These are phyloP conservation scores for Drosophila bifasciata DNA, from an alignment of 1,140 invertebrate genomes.

Conservation along the genomic window DNA sequence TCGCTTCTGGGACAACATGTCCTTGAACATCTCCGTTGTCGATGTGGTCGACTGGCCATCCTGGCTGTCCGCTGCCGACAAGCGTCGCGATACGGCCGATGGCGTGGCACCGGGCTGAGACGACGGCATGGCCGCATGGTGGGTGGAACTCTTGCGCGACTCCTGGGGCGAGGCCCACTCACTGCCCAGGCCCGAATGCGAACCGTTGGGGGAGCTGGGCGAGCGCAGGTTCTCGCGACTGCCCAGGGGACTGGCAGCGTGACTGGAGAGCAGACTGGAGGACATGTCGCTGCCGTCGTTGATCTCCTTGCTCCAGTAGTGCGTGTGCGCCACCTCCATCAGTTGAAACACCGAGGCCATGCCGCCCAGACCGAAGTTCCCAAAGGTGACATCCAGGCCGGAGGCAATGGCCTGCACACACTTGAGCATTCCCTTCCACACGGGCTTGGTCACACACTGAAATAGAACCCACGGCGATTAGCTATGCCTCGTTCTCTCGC, in stretches of 20 bases:
- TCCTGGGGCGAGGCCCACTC: conserved; percentile 82
- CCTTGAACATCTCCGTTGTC: conserved; percentile 93
- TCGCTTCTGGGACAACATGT: conserved; percentile 94
- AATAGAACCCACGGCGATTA: conserved; percentile 1
- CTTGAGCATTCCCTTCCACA: conserved; percentile 99
- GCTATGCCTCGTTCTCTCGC: too few relatives aligned
- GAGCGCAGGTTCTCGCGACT: conserved; percentile 91
- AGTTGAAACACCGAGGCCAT: conserved; percentile 98
- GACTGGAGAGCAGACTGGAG: conserved; percentile 77
- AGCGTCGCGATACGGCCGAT: conserved; percentile 39
- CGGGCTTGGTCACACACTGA: conserved; percentile 93
- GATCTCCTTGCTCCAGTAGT: conserved; percentile 97
- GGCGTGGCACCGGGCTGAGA: background rate
- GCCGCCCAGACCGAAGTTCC: conserved; percentile 97
- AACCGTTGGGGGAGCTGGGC: conserved; percentile 78
- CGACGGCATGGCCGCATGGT: conserved; percentile 37
- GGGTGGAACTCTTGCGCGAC: conserved; percentile 83
- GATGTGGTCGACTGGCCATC: conserved; percentile 91
- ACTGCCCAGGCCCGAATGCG: conserved; percentile 74
- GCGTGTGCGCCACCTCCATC: conserved; percentile 98
- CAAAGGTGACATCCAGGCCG: conserved; percentile 96
- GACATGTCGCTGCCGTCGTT: conserved; percentile 86
- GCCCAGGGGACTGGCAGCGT: conserved; percentile 89
- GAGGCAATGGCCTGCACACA: conserved; percentile 94
- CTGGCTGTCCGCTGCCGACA: conserved; percentile 83